Percentiles rank a stretch among this genome's conserved stretches.
These are phyloP conservation scores for Poliocrania exsul DNA, from an alignment of 2,797 vertebrate species.

Conservation along the genomic window DNA sequence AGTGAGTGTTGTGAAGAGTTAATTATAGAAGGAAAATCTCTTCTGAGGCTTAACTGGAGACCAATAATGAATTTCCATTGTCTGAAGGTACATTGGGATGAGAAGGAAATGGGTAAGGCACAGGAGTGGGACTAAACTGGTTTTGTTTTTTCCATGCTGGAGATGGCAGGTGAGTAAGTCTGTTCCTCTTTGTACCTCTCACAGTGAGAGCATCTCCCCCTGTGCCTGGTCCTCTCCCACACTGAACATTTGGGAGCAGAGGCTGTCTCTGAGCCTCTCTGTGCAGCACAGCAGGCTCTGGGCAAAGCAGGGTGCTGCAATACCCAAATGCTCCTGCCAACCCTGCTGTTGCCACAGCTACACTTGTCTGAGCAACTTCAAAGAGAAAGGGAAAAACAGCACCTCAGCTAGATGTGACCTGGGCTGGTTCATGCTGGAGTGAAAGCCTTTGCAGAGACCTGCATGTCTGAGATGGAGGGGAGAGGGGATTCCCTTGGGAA, in stretches of 20 bases:
- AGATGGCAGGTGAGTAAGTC: neutral
- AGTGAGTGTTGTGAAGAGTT: neutral
- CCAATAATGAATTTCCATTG: neutral
- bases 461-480: neutral
- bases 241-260: neutral
- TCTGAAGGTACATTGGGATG: neutral
- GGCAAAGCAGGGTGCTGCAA: neutral
- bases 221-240: neutral
- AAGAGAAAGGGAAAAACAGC: neutral
- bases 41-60: neutral
- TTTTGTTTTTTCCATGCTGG: neutral
- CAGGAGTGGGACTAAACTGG: neutral
- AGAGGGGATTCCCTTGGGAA: neutral
- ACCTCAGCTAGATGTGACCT: neutral
- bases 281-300: neutral
- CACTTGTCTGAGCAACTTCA: neutral
- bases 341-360: neutral
- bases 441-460: neutral
- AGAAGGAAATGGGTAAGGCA: neutral
- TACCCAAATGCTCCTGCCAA: neutral
- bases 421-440: neutral
- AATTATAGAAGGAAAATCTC: neutral
- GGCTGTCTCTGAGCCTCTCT: neutral
- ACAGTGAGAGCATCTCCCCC: neutral
- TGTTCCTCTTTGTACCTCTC: neutral